A percentile compares a stretch with the other conserved stretches of the same genome.
Conservation (phyloP, 2,113 vertebrate genomes). For the Arenaria interpres region DNA sequence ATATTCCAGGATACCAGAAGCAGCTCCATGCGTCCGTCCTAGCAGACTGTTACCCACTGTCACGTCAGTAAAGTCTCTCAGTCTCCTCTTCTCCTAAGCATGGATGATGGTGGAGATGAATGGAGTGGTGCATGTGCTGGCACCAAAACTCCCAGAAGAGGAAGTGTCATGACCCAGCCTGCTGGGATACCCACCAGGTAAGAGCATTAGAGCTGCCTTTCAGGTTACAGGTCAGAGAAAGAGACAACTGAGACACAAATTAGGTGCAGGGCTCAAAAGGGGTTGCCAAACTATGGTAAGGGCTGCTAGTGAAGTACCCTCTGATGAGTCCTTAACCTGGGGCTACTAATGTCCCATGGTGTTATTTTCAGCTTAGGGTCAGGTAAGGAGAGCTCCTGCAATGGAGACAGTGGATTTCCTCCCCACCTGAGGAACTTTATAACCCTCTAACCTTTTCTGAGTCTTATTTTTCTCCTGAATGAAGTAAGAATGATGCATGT, state of each 20-base stretch:
- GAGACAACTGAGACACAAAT: neutral
- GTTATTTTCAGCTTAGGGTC: neutral
- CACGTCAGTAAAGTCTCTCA: neutral
- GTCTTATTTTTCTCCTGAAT: neutral
- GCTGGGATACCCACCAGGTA: neutral
- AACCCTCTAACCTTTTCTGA: neutral
- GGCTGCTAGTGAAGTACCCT: neutral
- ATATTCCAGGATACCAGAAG: neutral
- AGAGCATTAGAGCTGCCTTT: neutral
- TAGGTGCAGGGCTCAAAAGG: neutral
- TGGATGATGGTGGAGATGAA: neutral
- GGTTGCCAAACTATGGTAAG: neutral
- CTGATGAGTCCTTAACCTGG: neutral
- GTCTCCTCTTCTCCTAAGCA: neutral
- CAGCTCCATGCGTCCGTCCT: neutral
- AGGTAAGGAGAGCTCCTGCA: neutral
- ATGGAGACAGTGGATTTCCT: neutral
- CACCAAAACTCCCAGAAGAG: neutral
- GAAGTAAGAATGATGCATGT: neutral
- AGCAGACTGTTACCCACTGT: neutral
- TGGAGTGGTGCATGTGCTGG: neutral
- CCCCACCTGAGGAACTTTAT: neutral
- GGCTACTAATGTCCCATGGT: neutral
- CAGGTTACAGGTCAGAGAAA: neutral
- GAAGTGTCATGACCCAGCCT: neutral